Evolutionary conservation across 2,888 invertebrate genomes (phyloP).

Genomic region (Acanthosepion lycidas): DNA sequence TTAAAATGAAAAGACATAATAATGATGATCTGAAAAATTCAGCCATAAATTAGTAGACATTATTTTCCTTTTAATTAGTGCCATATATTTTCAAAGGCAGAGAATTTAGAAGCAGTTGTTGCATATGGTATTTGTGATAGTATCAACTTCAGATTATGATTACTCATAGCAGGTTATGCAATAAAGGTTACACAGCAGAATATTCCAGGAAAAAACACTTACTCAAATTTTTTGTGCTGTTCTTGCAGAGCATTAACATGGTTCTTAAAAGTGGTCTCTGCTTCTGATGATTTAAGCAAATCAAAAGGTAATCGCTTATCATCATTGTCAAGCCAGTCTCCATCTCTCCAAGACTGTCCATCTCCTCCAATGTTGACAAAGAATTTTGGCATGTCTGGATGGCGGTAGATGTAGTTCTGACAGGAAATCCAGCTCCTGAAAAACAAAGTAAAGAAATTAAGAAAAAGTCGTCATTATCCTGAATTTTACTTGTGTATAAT

Average conservation of each 20-base stretch:
- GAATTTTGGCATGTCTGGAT: conserved; percentile 94
- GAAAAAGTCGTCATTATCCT: neutral
- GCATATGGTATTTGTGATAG: too few species aligned
- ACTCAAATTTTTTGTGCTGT: conserved; percentile 93
- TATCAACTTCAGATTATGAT: too few species aligned
- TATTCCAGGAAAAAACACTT: conserved; percentile 75
- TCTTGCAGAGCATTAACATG: conserved; percentile 92
- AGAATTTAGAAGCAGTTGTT: too few species aligned
- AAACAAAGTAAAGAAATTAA: conserved; percentile 48
- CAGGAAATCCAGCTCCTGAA: conserved; percentile 91
- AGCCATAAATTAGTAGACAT: too few species aligned
- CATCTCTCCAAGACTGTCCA: conserved; percentile 85
- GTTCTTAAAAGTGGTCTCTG: conserved; percentile 92
- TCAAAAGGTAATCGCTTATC: conserved; percentile 92
- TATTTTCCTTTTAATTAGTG: too few species aligned
- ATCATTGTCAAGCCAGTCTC: conserved; percentile 84
- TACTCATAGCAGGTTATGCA: too few species aligned
- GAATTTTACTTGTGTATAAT: neutral
- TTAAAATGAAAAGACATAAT: too few species aligned
- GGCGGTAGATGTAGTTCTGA: conserved; percentile 87
- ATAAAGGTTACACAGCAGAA: neutral
- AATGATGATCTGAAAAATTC: too few species aligned
- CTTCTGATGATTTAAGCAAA: conserved; percentile 91
- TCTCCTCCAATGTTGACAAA: conserved; percentile 89
- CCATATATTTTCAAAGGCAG: too few species aligned